phyloP scores from a whole-genome alignment of 1,140 invertebrate genomes.

The Hyphantria cunea region DNA sequence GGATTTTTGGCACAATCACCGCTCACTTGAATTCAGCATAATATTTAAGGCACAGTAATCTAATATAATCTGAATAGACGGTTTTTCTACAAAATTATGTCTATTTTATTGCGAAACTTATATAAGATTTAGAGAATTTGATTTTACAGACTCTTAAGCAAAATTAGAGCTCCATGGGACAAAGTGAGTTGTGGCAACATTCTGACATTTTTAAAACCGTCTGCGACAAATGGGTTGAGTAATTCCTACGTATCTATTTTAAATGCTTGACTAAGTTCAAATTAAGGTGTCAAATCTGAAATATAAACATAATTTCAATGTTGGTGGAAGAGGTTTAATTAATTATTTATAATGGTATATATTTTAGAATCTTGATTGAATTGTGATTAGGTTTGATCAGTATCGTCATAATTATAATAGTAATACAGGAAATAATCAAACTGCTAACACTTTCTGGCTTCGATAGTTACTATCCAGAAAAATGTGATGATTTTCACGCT shows the following conservation, averaged over 20 bases:
- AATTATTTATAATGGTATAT: too few species aligned
- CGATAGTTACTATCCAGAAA: too few species aligned
- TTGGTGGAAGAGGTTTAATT: too few species aligned
- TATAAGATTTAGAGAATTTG: constrained; percentile 15
- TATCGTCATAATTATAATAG: too few species aligned
- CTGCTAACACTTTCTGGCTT: too few species aligned
- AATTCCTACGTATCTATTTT: constrained; percentile 37
- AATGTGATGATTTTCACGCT: too few species aligned
- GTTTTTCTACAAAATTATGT: constrained; percentile 9
- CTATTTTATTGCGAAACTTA: constrained; percentile 3
- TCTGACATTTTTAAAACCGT: constrained; percentile 36
- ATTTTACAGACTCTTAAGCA: constrained; percentile 11
- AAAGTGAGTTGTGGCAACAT: constrained; percentile 38
- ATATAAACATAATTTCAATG: neutral
- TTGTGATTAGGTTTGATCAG: too few species aligned
- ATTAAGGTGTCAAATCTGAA: constrained; percentile 28
- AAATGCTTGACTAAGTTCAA: constrained; percentile 38
- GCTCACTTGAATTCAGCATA: too few species aligned
- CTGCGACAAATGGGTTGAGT: constrained; percentile 49
- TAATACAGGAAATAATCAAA: too few species aligned
- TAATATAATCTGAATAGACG: constrained; percentile 21
- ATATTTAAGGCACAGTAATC: too few species aligned
- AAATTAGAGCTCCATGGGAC: constrained; percentile 22
- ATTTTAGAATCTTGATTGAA: too few species aligned
- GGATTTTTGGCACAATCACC: too few species aligned